A percentile compares a stretch with the other conserved stretches of the same genome.
phyloP scores from a whole-genome alignment of 2,113 vertebrate genomes.

The Heloderma charlesbogerti region DNA sequence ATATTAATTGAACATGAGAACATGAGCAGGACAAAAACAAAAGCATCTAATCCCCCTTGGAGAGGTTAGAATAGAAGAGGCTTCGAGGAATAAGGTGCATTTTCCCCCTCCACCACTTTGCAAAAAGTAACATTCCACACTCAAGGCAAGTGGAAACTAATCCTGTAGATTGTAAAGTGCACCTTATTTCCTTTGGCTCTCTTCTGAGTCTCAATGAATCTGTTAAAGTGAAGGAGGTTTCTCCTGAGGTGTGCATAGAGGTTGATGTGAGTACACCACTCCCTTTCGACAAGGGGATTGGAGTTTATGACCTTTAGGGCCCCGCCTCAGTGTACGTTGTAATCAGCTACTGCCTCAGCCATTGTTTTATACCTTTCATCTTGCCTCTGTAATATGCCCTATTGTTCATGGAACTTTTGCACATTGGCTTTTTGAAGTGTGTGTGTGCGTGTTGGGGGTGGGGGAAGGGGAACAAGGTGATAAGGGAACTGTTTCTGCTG shows the following conservation, averaged over 20 bases:
- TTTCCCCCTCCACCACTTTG: not conserved
- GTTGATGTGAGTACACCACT: not conserved
- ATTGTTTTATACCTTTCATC: not conserved
- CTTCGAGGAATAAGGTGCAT: not conserved
- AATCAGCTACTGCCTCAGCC: not conserved
- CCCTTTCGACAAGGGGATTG: not conserved
- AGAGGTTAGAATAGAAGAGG: conserved; percentile 3
- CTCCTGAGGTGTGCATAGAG: not conserved
- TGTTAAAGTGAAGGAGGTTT: not conserved
- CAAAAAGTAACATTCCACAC: not conserved
- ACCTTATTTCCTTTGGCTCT: not conserved
- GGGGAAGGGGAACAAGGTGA: not conserved
- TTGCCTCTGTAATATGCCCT: not conserved
- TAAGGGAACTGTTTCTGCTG: not conserved
- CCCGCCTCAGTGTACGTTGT: not conserved
- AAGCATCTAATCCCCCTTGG: not conserved
- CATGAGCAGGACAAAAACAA: conserved; percentile 32
- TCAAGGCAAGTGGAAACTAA: conserved; percentile 20
- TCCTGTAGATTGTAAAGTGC: not conserved
- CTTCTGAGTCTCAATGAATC: not conserved
- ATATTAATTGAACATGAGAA: not conserved
- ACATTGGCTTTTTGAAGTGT: not conserved
- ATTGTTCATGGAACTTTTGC: not conserved
- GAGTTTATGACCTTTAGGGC: not conserved
- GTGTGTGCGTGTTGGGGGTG: too few relatives aligned